Evolutionary conservation across 2,888 invertebrate genomes (phyloP).

Genomic region (Drosophila bunnanda): DNA sequence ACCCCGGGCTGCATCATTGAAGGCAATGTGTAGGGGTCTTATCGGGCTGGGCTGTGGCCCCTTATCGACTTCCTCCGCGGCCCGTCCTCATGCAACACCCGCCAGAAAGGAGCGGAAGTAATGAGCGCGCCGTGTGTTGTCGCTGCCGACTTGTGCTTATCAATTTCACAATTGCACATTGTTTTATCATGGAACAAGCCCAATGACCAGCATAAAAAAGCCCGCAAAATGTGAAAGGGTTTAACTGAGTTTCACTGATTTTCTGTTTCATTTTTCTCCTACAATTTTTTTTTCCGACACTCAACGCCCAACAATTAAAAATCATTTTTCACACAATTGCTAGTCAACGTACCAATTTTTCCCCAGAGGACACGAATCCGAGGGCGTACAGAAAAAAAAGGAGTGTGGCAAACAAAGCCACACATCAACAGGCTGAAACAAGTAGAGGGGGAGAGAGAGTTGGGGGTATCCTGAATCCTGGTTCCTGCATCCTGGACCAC

Average conservation of each 20-base stretch:
- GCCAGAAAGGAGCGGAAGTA: constrained; percentile 53
- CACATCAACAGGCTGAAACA: constrained; percentile 76
- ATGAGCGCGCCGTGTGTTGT: constrained; percentile 53
- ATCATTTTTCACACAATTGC: constrained; percentile 71
- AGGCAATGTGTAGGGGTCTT: constrained; percentile 25
- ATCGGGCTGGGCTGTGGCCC: constrained; percentile 17
- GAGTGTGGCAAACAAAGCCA: constrained; percentile 70
- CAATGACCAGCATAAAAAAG: constrained; percentile 51
- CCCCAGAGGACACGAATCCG: constrained; percentile 38
- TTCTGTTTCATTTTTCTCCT: constrained; percentile 21
- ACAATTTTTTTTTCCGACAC: constrained; percentile 22
- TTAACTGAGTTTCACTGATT: constrained; percentile 8
- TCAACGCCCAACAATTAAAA: constrained; percentile 75
- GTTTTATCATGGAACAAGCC: constrained; percentile 49
- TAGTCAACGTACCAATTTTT: constrained; percentile 58
- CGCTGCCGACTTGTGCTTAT: constrained; percentile 48
- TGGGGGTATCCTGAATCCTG: background rate
- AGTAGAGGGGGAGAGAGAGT: constrained; percentile 19
- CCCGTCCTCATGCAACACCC: background rate
- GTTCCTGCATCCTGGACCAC: constrained; percentile 14
- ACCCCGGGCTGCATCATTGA: constrained; percentile 44
- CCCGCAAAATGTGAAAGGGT: constrained; percentile 8
- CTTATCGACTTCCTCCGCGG: constrained; percentile 36
- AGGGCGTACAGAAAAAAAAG: constrained; percentile 6
- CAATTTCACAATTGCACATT: constrained; percentile 59